Conservation (phyloP, 2,797 vertebrate genomes). For the Poeciliopsis turneri region DNA sequence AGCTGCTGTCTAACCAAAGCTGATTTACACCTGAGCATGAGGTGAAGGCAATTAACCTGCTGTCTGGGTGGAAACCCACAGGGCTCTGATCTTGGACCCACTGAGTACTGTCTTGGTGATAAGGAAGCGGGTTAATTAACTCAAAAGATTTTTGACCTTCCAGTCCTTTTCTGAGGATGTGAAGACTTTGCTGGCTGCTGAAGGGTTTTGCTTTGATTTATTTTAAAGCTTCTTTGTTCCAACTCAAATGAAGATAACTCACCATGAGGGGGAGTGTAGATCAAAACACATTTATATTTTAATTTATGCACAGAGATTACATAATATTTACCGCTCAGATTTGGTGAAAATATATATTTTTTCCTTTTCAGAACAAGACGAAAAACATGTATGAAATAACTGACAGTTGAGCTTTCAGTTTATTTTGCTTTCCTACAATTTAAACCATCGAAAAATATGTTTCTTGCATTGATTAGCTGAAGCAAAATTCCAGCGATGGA, state of each 20-base stretch:
- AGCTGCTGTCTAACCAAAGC: slow-evolving; percentile 41
- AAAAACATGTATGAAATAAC: not conserved
- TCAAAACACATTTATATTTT: not conserved
- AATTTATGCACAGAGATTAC: not conserved
- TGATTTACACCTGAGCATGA: slow-evolving; percentile 31
- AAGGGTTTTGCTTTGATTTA: slow-evolving; percentile 10
- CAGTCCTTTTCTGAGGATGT: not conserved
- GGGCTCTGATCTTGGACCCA: slow-evolving; percentile 17
- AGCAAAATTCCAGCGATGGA: not conserved
- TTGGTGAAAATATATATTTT: not conserved
- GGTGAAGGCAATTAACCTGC: slow-evolving; percentile 75
- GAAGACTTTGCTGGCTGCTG: slow-evolving; percentile 23
- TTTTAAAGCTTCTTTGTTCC: not conserved
- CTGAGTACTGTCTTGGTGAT: slow-evolving; percentile 40
- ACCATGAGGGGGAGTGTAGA: not conserved
- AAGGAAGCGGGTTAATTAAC: slow-evolving; percentile 50
- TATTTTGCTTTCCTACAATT: slow-evolving; percentile 2
- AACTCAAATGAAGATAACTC: not conserved
- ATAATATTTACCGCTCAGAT: not conserved
- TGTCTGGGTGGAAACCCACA: slow-evolving; percentile 38
- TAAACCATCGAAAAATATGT: not conserved
- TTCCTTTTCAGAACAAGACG: not conserved
- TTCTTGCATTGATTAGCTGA: not conserved
- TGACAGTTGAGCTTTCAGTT: not conserved
- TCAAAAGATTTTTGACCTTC: slow-evolving; percentile 27